These are phyloP conservation scores for Nineta flava DNA, from an alignment of 2,888 invertebrate species.

Conservation along the genomic window DNA sequence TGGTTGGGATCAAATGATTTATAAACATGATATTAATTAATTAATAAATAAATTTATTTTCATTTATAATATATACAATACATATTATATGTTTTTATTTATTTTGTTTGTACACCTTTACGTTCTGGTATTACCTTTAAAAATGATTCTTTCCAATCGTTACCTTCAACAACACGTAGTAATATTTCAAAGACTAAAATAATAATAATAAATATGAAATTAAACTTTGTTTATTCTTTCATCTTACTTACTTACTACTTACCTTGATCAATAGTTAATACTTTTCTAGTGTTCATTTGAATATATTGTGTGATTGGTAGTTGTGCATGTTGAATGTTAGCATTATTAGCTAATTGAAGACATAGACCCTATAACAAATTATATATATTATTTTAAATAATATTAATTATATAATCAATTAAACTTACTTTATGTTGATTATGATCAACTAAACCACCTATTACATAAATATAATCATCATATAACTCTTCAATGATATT, in stretches of 20 bases:
- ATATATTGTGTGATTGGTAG: constrained; percentile 82
- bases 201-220: not conserved
- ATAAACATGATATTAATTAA: not conserved
- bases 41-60: not conserved
- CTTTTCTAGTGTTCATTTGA: constrained; percentile 81
- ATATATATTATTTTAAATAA: not conserved
- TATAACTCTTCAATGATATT: constrained; percentile 63
- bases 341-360: constrained; percentile 60
- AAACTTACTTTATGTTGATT: constrained; percentile 71
- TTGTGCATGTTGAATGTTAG: constrained; percentile 64
- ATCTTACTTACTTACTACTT: too few species aligned
- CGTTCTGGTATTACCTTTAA: constrained; percentile 60
- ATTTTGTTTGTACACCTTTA: constrained; percentile 63
- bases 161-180: constrained; percentile 56
- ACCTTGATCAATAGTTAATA: constrained; percentile 93
- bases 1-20: not conserved
- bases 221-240: not conserved
- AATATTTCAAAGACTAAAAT: constrained; percentile 72
- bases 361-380: constrained; percentile 54
- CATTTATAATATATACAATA: not conserved
- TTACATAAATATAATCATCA: constrained; percentile 71
- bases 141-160: constrained; percentile 64
- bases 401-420: constrained; percentile 6
- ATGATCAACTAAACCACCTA: constrained; percentile 96
- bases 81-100: too few species aligned